Evolutionary conservation across 1,140 invertebrate species (phyloP), one percentile per base, ranked within the genome.

Genomic region (Bombus superbus): DNA sequence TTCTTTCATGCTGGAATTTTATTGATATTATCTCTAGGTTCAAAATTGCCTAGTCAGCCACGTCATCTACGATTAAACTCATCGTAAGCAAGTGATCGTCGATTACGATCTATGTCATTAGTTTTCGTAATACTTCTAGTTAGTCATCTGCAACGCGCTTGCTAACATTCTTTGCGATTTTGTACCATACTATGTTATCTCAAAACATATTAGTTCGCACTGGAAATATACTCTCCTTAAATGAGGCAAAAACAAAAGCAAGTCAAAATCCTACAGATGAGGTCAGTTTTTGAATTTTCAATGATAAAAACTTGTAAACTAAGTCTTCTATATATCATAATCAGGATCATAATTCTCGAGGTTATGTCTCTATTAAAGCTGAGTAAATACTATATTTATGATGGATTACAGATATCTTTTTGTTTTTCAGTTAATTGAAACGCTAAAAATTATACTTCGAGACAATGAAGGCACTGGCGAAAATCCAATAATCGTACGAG

Each of bases 181-280:
- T 64, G 28, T 28, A 77, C 32, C 3, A 22, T 38, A 82, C 38
- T 62, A 94, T 92, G 91, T 75, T 92, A 66, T 86, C 90, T 22
- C 85, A 89, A 11, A 94, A 94, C 81, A 85, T 95, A 57, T 91
- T 95, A 78, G 96, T 98, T 83, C 97, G 98, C 91, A 98, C 98
- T 59, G 98, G 98, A 80, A 98, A 99, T 95, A 97, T 98, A 87
- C 96, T 98, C 57, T 97, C 96, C 89, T 96, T 98, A 83, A 97
- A 97, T 92, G 97, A 98, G 92, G 95, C 98, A 35, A 98, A 97
- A 92, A 97, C 97, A 94, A 98, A 98, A 93, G 97, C 97, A 78
- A 97, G 97, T 87, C 97, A 98, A 93, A 97, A 97, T 95, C 96
- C 98, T 40, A 97, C 97, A 71, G 97, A 98, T 94, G 98, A 99